These are phyloP conservation scores for Microctonus brassicae DNA, from an alignment of 2,888 invertebrate genomes.

Conservation along the genomic window DNA sequence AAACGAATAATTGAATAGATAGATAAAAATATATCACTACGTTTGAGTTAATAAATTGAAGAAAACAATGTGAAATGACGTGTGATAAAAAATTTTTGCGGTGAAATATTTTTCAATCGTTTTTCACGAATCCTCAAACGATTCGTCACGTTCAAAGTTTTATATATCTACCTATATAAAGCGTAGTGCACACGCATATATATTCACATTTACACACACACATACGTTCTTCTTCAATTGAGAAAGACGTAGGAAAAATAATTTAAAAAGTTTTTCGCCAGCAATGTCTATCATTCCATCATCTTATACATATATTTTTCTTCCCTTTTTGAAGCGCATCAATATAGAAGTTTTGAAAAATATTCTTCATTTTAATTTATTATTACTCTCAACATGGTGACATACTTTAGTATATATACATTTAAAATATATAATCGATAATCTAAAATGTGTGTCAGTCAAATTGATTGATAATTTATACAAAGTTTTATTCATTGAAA, in stretches of 20 bases:
- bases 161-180: neutral
- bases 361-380: neutral
- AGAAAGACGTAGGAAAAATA: constrained; percentile 14
- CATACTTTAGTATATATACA: no score
- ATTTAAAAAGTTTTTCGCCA: constrained; percentile 22
- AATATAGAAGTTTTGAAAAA: neutral
- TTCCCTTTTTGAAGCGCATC: neutral
- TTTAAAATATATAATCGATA: neutral
- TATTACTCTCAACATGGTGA: neutral
- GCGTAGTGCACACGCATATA: no score
- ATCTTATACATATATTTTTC: neutral
- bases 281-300: neutral
- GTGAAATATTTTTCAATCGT: constrained; percentile 28
- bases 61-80: constrained; percentile 1
- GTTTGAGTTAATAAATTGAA: neutral
- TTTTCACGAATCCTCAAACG: neutral
- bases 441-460: neutral
- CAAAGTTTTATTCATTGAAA: neutral
- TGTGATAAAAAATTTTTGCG: neutral
- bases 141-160: constrained; percentile 29
- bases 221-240: neutral
- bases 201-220: neutral
- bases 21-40: neutral
- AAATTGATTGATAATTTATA: constrained; percentile 6
- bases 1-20: neutral